Base-by-base conservation (phyloP, 1,140 invertebrate species). In the Cepaea nemoralis region DNA sequence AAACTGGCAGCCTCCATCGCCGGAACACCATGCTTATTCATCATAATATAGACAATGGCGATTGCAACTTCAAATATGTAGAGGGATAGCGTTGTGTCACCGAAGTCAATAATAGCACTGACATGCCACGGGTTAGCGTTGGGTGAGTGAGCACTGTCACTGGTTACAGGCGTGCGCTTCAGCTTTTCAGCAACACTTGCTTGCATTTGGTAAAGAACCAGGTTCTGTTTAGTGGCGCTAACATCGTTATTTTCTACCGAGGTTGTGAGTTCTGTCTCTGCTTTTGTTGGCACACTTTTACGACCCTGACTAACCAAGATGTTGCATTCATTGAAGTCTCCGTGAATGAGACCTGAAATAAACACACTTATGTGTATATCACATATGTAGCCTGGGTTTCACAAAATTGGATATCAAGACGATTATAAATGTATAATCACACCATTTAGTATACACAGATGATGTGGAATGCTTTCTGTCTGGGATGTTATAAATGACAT, bases 21-120 rank as follows among this genome's bases (percentile, higher is more conserved):
- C 37, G 92, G 81, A 69, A 94, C 92, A 14, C 66, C 55, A 6
- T 94, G 93, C 0, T 92, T 91, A 48, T 94, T 89, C 6, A 96
- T 88, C 86, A 97, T 95, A 93, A 95, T 94, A 89, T 97, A 97
- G 40, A 94, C 94, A 86, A 97, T 93, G 2, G 94, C 90, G 80
- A 97, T 94, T 22, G 95, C 95, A 48, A 97, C 86, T 86, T 98
- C 96, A 90, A 96, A 97, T 31, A 97, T 88, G 63, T 94, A 93
- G 86, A 93, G 95, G 0, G 94, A 94, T 69, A 93, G 90, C 67
- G 95, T 94, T 0, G 94, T 93, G 90, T 97, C 96, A 0, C 95
- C 96, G 89, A 97, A 97, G 91, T 98, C 97, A 16, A 98, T 93
- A 42, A 97, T 91, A 0, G 93, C 94, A 27, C 90, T 48, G 12